phyloP scores from a whole-genome alignment of 2,797 vertebrate genomes.

The Carcharodon carcharias region DNA sequence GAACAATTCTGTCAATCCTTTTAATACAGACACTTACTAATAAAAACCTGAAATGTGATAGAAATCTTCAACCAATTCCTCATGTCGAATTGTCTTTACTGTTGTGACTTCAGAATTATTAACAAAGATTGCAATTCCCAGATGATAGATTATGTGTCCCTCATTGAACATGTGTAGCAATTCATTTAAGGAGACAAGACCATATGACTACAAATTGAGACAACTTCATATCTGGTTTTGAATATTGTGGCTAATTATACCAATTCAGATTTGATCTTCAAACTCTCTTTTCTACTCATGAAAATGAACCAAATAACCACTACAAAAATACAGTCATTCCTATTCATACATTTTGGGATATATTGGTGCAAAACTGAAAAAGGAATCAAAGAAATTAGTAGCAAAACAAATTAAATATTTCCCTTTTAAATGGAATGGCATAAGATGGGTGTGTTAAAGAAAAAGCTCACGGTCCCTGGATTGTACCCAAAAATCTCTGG shows the following conservation, averaged over 20 bases:
- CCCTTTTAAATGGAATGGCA: constrained; percentile 38
- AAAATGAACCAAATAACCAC: background rate
- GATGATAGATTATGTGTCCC: background rate
- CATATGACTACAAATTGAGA: background rate
- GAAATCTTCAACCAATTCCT: background rate
- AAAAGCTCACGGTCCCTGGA: constrained; percentile 46
- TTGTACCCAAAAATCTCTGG: constrained; percentile 55
- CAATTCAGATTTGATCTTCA: background rate
- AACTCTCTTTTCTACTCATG: background rate
- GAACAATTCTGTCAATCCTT: background rate
- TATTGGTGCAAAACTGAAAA: background rate
- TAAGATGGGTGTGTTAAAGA: constrained; percentile 42
- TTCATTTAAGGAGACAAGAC: background rate
- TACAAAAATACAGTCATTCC: background rate
- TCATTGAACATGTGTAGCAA: background rate
- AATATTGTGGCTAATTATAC: background rate
- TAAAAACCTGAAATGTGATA: background rate
- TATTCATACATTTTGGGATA: background rate
- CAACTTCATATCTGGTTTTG: background rate
- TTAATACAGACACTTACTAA: background rate
- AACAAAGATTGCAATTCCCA: background rate
- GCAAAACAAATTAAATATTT: constrained; percentile 23
- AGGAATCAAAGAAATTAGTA: background rate
- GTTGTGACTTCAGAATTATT: background rate
- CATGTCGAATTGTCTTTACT: background rate